Evolutionary conservation across 2,797 vertebrate species (phyloP), one percentile per base, ranked within the genome.

Genomic region (Hoplostethus atlanticus): DNA sequence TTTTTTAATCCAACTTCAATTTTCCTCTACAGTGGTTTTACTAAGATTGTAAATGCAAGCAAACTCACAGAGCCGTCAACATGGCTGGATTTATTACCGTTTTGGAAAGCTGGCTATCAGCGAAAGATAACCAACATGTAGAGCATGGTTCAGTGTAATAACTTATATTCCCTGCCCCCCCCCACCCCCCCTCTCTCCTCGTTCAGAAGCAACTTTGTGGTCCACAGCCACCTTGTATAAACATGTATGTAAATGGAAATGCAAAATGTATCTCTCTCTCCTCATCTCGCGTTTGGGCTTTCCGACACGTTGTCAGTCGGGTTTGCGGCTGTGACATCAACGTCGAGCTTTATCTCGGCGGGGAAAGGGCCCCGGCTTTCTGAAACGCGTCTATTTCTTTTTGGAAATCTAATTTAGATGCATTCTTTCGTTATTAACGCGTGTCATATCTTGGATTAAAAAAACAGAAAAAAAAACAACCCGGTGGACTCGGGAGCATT

Each of bases 1-100:
- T 21, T 90, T 90, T 92, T 89, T 84, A 92, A 93, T 92, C 91
- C 93, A 92, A 94, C 91, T 94, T 94, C 93, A 94, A 94, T 94
- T 94, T 94, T 95, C 94, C 92, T 94, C 91, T 91, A 95, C 91
- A 91, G 87, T 94, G 93, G 91, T 94, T 94, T 94, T 92, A 93
- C 88, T 88, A 83, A 94, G 93, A 94, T 94, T 94, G 93, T 94
- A 93, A 94, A 94, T 92, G 92, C 91, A 89, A 81, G 93, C 87
- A 90, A 93, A 93, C 71, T 89, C 88, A 81, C 88, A 71, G 80
- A 85, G 73, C 89, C 83, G 91, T 93, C 92, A 92, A 84, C 92
- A 87, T 74, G 80, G 86, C 87, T 83, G 91, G 90, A 93, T 95
- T 93, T 93, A 94, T 94, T 90, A 90, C 90, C 48, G 78, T 89